A percentile compares a stretch with the other conserved stretches of the same genome.
phyloP scores from a whole-genome alignment of 1,140 invertebrate genomes.

The Chlorops oryzae region DNA sequence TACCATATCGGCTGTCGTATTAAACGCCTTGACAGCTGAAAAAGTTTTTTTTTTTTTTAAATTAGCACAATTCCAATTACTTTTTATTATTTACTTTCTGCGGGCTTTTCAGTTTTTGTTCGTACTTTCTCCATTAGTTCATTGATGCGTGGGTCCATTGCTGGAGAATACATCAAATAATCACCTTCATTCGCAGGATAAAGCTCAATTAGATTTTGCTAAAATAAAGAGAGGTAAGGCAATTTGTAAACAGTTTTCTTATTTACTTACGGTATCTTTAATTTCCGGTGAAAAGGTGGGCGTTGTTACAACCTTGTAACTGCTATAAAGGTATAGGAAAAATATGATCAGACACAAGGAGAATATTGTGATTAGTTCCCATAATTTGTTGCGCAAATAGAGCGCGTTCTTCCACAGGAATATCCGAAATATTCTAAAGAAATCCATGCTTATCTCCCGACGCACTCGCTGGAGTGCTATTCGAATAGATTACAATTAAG shows the following conservation, averaged over 20 bases:
- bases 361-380: conserved; percentile 1
- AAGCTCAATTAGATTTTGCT: conserved; percentile 1
- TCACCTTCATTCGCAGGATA: conserved; percentile 32
- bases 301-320: not conserved
- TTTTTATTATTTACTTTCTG: conserved; percentile 31
- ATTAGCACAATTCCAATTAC: conserved; percentile 3
- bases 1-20: conserved; percentile 32
- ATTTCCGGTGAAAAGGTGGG: not conserved
- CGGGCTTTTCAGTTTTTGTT: conserved; percentile 33
- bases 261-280: conserved; percentile 2
- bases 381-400: conserved; percentile 3
- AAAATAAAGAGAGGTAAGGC: not conserved
- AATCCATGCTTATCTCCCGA: too few relatives aligned
- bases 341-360: conserved; percentile 5
- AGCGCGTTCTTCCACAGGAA: conserved; percentile 12
- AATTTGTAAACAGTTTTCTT: not conserved
- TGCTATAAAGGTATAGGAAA: conserved; percentile 6
- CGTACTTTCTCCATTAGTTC: conserved; percentile 41
- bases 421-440: not conserved
- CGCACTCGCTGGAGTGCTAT: too few relatives aligned
- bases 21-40: conserved; percentile 23
- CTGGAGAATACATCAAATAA: conserved; percentile 44
- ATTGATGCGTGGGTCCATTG: conserved; percentile 26
- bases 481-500: too few relatives aligned
- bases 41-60: conserved; percentile 2